A percentile compares a stretch with the other conserved stretches of the same genome.
phyloP scores from a whole-genome alignment of 2,113 vertebrate species.

The Tor tambroides region DNA sequence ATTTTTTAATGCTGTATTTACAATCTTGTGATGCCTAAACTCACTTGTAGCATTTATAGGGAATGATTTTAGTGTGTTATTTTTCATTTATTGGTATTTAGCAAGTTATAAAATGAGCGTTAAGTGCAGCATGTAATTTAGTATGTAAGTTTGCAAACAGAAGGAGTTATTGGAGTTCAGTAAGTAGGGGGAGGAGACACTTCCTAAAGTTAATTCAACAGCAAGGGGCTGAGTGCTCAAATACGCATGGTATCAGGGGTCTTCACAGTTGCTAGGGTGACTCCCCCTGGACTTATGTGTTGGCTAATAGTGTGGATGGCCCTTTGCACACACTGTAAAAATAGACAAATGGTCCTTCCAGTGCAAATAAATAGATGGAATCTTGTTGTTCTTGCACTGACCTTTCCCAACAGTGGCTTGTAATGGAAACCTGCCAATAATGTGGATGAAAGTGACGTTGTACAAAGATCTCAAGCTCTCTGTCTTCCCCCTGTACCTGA shows the following conservation, averaged over 20 bases:
- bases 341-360: conserved; percentile 33
- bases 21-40: neutral
- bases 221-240: conserved; percentile 32
- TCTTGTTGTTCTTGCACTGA: conserved; percentile 34
- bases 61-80: neutral
- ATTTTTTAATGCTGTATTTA: neutral
- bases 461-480: conserved; percentile 28
- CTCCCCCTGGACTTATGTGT: conserved; percentile 63
- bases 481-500: conserved; percentile 23
- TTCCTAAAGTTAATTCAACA: conserved; percentile 26
- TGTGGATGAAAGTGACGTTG: conserved; percentile 18
- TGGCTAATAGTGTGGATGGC: conserved; percentile 58
- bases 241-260: conserved; percentile 55
- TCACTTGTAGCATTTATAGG: neutral
- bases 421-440: conserved; percentile 39
- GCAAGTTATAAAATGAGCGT: neutral
- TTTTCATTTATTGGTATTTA: neutral
- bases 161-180: neutral
- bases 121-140: neutral
- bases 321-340: conserved; percentile 56
- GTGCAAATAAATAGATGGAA: conserved; percentile 32
- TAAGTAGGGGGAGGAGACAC: neutral
- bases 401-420: conserved; percentile 27
- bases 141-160: neutral
- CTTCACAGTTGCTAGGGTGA: conserved; percentile 72